Conservation (phyloP, 2,797 vertebrate species). For the Myotis pilosus region DNA sequence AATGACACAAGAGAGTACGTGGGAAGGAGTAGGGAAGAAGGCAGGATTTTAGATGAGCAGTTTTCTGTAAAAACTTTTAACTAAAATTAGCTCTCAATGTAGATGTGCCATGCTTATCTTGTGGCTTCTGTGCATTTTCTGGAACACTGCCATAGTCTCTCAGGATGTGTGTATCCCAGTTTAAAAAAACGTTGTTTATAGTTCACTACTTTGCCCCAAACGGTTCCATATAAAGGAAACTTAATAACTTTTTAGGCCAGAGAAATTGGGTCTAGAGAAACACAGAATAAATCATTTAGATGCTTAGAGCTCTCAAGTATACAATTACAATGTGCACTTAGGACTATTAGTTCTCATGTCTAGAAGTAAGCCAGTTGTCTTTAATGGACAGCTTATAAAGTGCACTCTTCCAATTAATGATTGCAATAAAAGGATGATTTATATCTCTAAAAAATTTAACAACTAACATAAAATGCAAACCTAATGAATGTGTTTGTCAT, state of each 20-base stretch:
- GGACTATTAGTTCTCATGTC: background rate
- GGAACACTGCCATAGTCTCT: background rate
- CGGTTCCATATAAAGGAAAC: background rate
- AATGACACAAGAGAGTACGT: background rate
- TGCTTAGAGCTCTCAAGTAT: background rate
- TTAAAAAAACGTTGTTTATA: background rate
- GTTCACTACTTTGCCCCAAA: background rate
- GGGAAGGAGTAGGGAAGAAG: background rate
- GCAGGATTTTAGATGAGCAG: background rate
- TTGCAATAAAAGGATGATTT: constrained; percentile 35
- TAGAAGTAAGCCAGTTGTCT: constrained; percentile 17
- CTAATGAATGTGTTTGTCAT: background rate
- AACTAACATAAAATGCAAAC: constrained; percentile 47
- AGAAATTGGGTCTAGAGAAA: background rate
- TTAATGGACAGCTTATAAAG: constrained; percentile 39
- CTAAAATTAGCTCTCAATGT: background rate
- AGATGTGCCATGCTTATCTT: background rate
- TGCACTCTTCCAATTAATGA: constrained; percentile 28
- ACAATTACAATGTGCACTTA: background rate
- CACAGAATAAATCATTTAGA: constrained; percentile 42
- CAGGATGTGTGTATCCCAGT: background rate
- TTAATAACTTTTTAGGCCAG: constrained; percentile 20
- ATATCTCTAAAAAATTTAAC: constrained; percentile 42
- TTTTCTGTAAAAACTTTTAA: constrained; percentile 3
- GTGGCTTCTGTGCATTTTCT: background rate